Base-by-base conservation (phyloP, 2,797 vertebrate genomes). In the Agapornis canus region DNA sequence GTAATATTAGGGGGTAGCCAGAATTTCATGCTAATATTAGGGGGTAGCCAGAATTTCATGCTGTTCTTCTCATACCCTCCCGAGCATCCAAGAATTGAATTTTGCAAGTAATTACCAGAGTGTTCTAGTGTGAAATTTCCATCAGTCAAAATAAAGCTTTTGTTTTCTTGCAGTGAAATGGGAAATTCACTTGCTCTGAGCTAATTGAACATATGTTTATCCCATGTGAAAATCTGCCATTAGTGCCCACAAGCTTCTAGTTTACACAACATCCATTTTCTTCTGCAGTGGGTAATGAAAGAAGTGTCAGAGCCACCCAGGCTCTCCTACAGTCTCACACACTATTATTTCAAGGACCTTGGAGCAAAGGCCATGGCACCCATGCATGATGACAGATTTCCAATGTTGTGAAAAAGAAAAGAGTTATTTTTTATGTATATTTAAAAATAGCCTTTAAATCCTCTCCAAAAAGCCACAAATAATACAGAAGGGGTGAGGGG, bases 231-330 rank as follows among this genome's bases (percentile, higher is more conserved):
- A 95, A 95, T 90, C 95, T 96, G 94, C 90, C 92, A 92, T 92
- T 95, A 83, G 73, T 56, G 3, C 93, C 95, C 77, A 94, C 93
- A 86, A 90, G 85, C 77, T 84, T 92, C 82, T 57, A 95, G 94
- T 96, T 96, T 94, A 95, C 83, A 95, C 88, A 95, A 91, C 90
- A 94, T 91, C 92, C 89, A 89, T 96, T 95, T 96, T 93, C 81
- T 86, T 84, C 84, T 84, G 48, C 86, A 56, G 54, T 70, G 82
- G 70, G 42, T 91, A 92, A 86, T 75, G 85, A 91, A 92, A 68
- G 72, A 78, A 61, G 37, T 88, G 94, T 94, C 87, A 92, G 57
- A 81, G 72, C 20, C 48, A 92, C 35, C 29, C 65, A 26, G 23
- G 26, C 72, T 87, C 45, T 69, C 75, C 63, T 61, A 2, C 23